A percentile compares a stretch with the other conserved stretches of the same genome.
Evolutionary conservation across 2,113 vertebrate genomes (phyloP).

Genomic region (Ameiurus melas): DNA sequence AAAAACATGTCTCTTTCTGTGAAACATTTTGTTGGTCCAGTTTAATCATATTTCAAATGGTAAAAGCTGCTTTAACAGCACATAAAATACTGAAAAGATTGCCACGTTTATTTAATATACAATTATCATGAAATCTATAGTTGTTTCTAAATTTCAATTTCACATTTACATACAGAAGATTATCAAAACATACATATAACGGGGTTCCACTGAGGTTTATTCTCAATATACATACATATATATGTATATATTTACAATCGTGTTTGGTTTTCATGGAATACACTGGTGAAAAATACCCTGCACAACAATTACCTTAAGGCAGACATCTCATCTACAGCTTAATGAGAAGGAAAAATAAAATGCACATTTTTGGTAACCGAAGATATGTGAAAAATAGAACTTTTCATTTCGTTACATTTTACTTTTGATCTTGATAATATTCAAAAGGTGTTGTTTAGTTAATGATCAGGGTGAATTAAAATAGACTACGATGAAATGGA

Average conservation of each 20-base stretch:
- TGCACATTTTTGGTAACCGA: conserved; percentile 39
- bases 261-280: conserved; percentile 42
- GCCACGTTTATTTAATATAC: background rate
- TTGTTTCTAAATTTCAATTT: background rate
- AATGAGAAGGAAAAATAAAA: conserved; percentile 31
- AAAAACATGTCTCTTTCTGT: background rate
- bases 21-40: background rate
- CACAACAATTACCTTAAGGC: conserved; percentile 35
- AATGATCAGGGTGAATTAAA: conserved; percentile 29
- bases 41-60: background rate
- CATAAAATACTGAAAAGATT: background rate
- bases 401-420: conserved; percentile 21
- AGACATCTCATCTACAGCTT: conserved; percentile 39
- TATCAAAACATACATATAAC: background rate
- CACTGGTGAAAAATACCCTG: conserved; percentile 31
- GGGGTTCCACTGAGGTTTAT: conserved; percentile 36
- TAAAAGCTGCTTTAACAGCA: background rate
- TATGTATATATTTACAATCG: conserved; percentile 12
- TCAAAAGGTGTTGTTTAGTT: conserved; percentile 25
- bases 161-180: background rate
- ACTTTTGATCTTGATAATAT: conserved; percentile 19
- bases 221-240: conserved; percentile 24
- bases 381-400: conserved; percentile 37
- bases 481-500: conserved; percentile 27
- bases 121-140: background rate